Evolutionary conservation across 2,113 vertebrate genomes (phyloP), one percentile per base, ranked within the genome.

Genomic region (Okapia johnstoni): DNA sequence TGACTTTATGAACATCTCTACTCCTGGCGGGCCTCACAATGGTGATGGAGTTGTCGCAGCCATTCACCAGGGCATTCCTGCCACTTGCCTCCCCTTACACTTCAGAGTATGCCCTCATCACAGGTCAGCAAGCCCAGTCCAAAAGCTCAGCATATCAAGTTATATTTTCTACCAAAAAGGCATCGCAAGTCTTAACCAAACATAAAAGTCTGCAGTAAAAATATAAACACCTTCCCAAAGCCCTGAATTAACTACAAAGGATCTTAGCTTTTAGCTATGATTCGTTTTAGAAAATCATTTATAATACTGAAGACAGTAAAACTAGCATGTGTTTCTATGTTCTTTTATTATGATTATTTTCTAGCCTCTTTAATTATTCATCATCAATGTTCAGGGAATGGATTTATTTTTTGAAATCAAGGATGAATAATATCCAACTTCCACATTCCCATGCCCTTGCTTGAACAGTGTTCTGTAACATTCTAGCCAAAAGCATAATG

Each of bases 341-440:
- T 40, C 21, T 88, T 93, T 97, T 80, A 88, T 88, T n/a, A 50
- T 40, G 25, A 94, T 73, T 87, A 66, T 84, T 97, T 98, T 91
- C 83, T 63, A 97, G 50, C 23, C 40, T 73, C 54, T 94, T 81
- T 93, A 93, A 97, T 94, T 80, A 13, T 15, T 85, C 13, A 13
- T 61, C 83, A 23, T 40, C 85, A 85, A 58, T 55, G 30, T 77
- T 43, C 40, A 3, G 30, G 23, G 16, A 36, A 13, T 4, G 36
- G n/a, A 5, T 40, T 94, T 73, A 43, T 55, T 87, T 50, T 85
- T 80, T 81, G 17, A 48, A 90, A 86, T 43, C 52, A 88, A 88
- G 54, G 13, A 77, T n/a, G 21, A 77, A 63, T 61, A 97, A 17
- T 58, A 87, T 40, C n/a, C 57, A 66, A 14, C 40, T 52, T 30